Percentiles rank a stretch among this genome's conserved stretches.
These are phyloP conservation scores for Gymnoscopelus microlampas DNA, from an alignment of 2,797 vertebrate genomes.

Conservation along the genomic window DNA sequence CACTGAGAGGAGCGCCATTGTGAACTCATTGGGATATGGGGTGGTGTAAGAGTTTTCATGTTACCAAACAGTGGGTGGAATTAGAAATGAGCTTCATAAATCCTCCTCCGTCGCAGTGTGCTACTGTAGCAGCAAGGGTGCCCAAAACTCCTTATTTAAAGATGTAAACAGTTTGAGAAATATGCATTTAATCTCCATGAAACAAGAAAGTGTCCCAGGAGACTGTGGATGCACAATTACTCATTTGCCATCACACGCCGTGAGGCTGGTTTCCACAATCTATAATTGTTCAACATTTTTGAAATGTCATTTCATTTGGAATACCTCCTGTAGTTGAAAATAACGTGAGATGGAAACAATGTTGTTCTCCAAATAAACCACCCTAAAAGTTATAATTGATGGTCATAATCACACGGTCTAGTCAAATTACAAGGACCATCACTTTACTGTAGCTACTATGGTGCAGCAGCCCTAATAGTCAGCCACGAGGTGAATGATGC, in stretches of 20 bases:
- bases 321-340: too few species aligned
- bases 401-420: too few species aligned
- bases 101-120: background rate
- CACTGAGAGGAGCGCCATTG: background rate
- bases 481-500: too few species aligned
- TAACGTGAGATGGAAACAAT: too few species aligned
- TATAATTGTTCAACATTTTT: background rate
- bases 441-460: too few species aligned
- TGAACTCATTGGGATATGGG: conserved; percentile 21
- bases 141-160: background rate
- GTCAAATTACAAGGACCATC: too few species aligned
- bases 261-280: background rate
- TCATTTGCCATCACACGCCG: background rate
- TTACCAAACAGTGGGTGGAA: conserved; percentile 7
- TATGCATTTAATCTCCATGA: conserved; percentile 12
- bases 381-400: too few species aligned
- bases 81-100: conserved; percentile 16
- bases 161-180: background rate
- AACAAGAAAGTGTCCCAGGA: conserved; percentile 6
- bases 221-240: background rate
- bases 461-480: too few species aligned
- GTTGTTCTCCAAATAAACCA: too few species aligned
- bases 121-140: background rate
- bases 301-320: background rate
- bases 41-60: conserved; percentile 15